phyloP scores from a whole-genome alignment of 2,113 vertebrate genomes.

The Probosciger aterrimus region DNA sequence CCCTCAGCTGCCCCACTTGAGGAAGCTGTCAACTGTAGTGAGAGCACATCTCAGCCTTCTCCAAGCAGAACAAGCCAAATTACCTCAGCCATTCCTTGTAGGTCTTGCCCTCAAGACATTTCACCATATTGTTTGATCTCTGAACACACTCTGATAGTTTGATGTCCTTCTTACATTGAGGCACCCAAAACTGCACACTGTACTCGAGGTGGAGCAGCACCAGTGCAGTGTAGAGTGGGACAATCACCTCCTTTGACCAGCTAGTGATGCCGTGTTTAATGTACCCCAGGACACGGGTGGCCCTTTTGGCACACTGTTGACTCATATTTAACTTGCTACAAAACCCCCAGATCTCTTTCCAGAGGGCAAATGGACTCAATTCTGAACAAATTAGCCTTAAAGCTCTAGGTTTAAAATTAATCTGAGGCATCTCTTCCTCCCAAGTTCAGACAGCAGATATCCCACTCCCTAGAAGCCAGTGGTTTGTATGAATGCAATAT shows the following conservation, averaged over 20 bases:
- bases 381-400: not conserved
- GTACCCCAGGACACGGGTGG: not conserved
- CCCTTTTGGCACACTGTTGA: not conserved
- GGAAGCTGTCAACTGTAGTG: too few relatives aligned
- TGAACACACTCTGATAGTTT: too few relatives aligned
- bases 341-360: not conserved
- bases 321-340: not conserved
- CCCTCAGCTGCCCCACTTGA: too few relatives aligned
- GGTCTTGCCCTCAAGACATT: too few relatives aligned
- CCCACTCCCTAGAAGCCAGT: not conserved
- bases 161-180: too few relatives aligned
- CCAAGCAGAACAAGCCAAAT: too few relatives aligned
- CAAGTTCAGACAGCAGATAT: not conserved
- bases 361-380: not conserved
- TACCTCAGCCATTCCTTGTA: too few relatives aligned
- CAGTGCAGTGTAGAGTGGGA: not conserved
- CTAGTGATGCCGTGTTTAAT: not conserved
- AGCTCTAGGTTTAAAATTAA: not conserved
- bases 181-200: too few relatives aligned
- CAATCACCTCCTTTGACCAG: not conserved
- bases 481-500: not conserved
- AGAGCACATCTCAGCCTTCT: too few relatives aligned
- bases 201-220: too few relatives aligned
- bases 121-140: too few relatives aligned
- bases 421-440: not conserved